Base-by-base conservation (phyloP, 2,113 vertebrate genomes). In the Aegotheles bennettii region DNA sequence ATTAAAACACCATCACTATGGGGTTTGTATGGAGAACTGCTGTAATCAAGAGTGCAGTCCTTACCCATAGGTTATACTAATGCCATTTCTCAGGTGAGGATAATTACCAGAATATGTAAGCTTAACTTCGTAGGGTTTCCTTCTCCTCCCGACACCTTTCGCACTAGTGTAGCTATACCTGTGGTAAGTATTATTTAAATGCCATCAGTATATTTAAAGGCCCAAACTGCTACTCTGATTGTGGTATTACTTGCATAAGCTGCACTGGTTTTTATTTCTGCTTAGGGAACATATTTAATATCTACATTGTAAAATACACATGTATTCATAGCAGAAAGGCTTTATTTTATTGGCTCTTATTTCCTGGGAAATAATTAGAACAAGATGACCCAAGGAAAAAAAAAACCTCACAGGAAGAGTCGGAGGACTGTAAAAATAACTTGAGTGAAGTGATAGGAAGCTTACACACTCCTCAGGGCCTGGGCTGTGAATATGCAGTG, bases 331-430 rank as follows among this genome's bases (percentile, higher is more conserved):
- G 63, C 53, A 92, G 69, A 83, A 95, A 69, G 50, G 71, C 83
- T 95, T 94, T 83, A 59, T 96, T 97, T 94, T 95, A 96, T 59
- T 84, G 17, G 78, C 43, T 90, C 85, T 94, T 79, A 84, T 94
- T 96, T 96, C 90, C 93, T 90, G 75, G 68, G 67, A 91, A 90
- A 74, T 94, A 94, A 95, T 95, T 92, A 86, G 71, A 96, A 90
- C 85, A 95, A 95, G 93, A 67, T 84, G 90, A 88, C 69, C 12
- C 42, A 54, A 64, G 68, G 24, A 3, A 6, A 15, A 26, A 16
- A 45, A 65, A 63, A 42, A 54, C 60, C 70, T 74, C 36, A 28
- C 33, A 54, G 29, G 85, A 84, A 45, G 76, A 93, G 59, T 57
- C 50, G 65, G 77, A 73, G 43, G 50, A 45, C 57, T 63, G 38